Evolutionary conservation across 1,140 invertebrate species (phyloP).

Genomic region (Drosophila busckii): DNA sequence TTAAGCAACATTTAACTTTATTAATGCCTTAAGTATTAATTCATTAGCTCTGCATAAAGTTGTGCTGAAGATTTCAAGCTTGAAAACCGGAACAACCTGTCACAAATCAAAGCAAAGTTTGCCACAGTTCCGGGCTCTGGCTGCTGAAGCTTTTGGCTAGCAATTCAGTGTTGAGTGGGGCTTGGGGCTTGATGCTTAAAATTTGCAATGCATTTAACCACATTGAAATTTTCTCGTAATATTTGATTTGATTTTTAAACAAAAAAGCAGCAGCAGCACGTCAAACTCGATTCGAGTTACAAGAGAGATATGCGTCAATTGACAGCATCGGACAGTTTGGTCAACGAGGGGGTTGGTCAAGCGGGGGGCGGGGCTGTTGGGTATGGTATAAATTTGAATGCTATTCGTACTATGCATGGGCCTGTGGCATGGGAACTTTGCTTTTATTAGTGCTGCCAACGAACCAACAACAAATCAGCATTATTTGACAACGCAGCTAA

Average conservation of each 20-base stretch:
- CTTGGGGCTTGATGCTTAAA: constrained; percentile 33
- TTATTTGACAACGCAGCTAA: constrained; percentile 75
- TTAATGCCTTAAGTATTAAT: too few species aligned
- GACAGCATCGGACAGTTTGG: constrained; percentile 40
- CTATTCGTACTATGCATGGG: neutral
- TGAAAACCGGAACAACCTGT: too few species aligned
- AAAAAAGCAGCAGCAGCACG: constrained; percentile 36
- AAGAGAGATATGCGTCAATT: constrained; percentile 42
- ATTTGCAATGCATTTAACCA: constrained; percentile 72
- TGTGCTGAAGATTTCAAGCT: too few species aligned
- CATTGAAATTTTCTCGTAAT: constrained; percentile 75
- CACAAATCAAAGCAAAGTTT: too few species aligned
- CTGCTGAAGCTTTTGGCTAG: too few species aligned
- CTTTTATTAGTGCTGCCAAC: constrained; percentile 67
- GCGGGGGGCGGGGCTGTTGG: neutral
- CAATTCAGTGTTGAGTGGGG: neutral
- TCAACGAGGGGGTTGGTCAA: constrained; percentile 21
- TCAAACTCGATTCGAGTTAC: constrained; percentile 19
- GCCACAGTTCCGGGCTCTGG: too few species aligned
- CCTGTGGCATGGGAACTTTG: constrained; percentile 9
- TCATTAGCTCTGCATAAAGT: too few species aligned
- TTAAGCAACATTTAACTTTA: too few species aligned
- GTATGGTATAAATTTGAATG: too few species aligned
- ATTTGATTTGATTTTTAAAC: constrained; percentile 77
- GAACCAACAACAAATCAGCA: constrained; percentile 71